phyloP scores from a whole-genome alignment of 2,888 invertebrate genomes.

The Napeogenes inachia region DNA sequence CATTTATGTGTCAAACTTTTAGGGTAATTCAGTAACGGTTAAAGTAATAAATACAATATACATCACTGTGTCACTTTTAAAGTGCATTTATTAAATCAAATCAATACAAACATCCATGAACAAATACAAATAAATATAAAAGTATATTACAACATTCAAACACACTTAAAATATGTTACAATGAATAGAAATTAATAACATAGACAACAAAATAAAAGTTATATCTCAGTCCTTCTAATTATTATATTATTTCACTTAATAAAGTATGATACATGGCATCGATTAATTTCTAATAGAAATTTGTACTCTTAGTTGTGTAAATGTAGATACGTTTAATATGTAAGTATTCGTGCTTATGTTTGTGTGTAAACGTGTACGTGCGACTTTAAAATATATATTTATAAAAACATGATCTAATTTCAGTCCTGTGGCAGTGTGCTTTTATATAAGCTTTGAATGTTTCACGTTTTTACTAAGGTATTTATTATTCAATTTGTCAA shows the following conservation, averaged over 20 bases:
- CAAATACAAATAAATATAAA: constrained; percentile 59
- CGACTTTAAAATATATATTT: not conserved
- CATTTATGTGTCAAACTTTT: no score
- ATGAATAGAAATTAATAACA: constrained; percentile 13
- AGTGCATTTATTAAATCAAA: constrained; percentile 70
- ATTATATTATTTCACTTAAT: constrained; percentile 26
- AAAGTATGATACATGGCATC: constrained; percentile 57
- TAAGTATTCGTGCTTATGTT: constrained; percentile 6
- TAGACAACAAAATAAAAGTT: constrained; percentile 11
- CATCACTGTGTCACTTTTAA: constrained; percentile 61
- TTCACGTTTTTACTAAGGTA: not conserved
- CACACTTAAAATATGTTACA: constrained; percentile 12
- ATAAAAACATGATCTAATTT: not conserved
- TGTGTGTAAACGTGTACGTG: not conserved
- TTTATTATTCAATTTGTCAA: constrained; percentile 40
- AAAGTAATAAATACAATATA: constrained; percentile 24
- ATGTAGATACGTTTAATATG: constrained; percentile 8
- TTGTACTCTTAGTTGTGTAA: constrained; percentile 52
- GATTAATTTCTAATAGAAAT: constrained; percentile 45
- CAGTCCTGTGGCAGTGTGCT: no score
- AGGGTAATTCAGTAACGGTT: not conserved
- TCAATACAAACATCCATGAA: constrained; percentile 58
- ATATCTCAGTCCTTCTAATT: constrained; percentile 9
- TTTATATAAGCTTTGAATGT: no score
- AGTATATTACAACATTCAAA: constrained; percentile 41